Percentiles rank a stretch among this genome's conserved stretches.
Conservation (phyloP, 2,797 vertebrate species). For the Phrynocephalus guinanensis region DNA sequence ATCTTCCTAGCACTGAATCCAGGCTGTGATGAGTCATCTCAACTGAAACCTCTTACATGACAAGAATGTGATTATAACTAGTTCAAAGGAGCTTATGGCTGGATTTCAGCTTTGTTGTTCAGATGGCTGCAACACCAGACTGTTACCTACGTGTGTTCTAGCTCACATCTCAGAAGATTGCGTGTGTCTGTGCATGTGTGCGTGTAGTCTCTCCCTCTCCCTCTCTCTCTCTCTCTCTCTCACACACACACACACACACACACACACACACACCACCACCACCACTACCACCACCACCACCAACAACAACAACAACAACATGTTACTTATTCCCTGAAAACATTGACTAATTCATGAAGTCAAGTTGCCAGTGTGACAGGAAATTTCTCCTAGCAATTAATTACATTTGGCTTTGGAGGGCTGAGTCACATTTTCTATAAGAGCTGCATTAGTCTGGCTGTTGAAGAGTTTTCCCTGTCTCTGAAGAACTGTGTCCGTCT, state of each 20-base stretch:
- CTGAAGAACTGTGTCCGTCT: not conserved
- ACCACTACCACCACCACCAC: no score
- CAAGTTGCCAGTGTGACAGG: not conserved
- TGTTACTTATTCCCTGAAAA: slow-evolving; percentile 12
- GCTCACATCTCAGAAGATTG: not conserved
- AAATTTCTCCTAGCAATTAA: not conserved
- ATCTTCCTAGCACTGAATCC: slow-evolving; percentile 32
- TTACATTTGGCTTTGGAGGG: not conserved
- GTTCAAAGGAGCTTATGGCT: not conserved
- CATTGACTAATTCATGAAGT: not conserved
- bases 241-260: no score
- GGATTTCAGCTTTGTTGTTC: slow-evolving; percentile 15
- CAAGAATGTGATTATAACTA: slow-evolving; percentile 30
- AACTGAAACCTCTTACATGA: slow-evolving; percentile 48
- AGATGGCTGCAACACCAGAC: not conserved
- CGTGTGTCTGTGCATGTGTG: not conserved
- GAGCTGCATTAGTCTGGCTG: not conserved
- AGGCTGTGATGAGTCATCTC: slow-evolving; percentile 31
- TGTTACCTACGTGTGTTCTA: not conserved
- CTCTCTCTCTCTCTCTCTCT: no score
- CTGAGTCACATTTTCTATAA: not conserved
- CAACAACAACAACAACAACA: no score
- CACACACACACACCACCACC: no score
- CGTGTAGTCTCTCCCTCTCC: not conserved
- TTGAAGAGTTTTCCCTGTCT: not conserved